Conservation (phyloP, 2,888 invertebrate species). For the Drosophila quinaria region DNA sequence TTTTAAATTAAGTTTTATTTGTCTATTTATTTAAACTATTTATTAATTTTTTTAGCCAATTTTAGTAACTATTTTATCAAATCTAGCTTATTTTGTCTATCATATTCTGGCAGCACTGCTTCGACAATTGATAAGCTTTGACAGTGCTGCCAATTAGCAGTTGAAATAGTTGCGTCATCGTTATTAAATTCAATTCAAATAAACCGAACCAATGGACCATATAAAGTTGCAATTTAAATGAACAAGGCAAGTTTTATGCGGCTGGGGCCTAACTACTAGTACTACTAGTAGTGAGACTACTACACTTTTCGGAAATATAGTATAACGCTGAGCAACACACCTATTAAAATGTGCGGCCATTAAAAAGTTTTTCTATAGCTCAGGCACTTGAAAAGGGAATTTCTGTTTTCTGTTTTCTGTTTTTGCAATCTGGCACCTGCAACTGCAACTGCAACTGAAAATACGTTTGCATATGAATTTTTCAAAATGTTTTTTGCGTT, state of each 20-base stretch:
- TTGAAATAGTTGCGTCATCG: constrained; percentile 2
- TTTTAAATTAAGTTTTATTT: too few species aligned
- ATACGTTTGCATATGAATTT: constrained; percentile 79
- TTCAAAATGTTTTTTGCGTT: constrained; percentile 76
- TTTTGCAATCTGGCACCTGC: constrained; percentile 70
- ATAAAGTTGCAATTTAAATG: constrained; percentile 37
- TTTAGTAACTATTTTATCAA: background rate
- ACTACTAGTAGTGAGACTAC: background rate
- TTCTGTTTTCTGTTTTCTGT: constrained; percentile 42
- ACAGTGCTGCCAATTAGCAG: constrained; percentile 14
- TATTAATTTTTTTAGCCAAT: too few species aligned
- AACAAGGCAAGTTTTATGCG: constrained; percentile 18
- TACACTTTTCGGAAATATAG: constrained; percentile 6
- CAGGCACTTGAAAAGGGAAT: constrained; percentile 53
- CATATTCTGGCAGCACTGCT: background rate
- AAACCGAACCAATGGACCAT: constrained; percentile 31
- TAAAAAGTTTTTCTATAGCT: constrained; percentile 70
- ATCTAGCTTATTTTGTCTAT: background rate
- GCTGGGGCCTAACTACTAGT: constrained; percentile 4
- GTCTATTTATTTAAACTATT: background rate
- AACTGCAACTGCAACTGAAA: constrained; percentile 71
- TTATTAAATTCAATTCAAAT: constrained; percentile 10
- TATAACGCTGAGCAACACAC: constrained; percentile 54
- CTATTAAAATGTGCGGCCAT: constrained; percentile 76
- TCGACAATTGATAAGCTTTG: constrained; percentile 25